Percentiles rank a stretch among this genome's conserved stretches.
Conservation (phyloP, 1,140 invertebrate species). For the Anastatus disparis region DNA sequence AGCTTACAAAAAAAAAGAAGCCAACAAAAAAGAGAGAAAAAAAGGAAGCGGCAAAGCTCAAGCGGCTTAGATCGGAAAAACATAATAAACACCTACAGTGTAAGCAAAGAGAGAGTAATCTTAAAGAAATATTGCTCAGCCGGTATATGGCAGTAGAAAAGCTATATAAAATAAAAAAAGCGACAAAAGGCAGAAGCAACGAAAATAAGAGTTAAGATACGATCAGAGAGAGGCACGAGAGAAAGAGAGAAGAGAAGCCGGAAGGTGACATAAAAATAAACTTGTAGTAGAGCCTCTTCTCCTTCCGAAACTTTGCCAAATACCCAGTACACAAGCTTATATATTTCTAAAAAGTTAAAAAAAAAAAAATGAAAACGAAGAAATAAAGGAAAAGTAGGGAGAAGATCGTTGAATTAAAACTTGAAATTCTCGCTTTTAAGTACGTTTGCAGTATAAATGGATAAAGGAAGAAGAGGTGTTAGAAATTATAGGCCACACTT, state of each 20-base stretch:
- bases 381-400: not conserved
- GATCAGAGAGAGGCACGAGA: not conserved
- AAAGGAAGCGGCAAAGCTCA: not conserved
- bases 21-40: too few species aligned
- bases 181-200: slow-evolving; percentile 13
- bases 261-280: slow-evolving; percentile 42
- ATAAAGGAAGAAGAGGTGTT: not conserved
- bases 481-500: not conserved
- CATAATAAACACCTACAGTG: not conserved
- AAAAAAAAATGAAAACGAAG: not conserved
- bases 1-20: too few species aligned
- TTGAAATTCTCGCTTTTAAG: not conserved
- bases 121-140: not conserved
- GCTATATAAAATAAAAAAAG: slow-evolving; percentile 23
- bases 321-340: not conserved
- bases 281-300: not conserved
- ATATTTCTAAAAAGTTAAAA: slow-evolving; percentile 1
- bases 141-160: not conserved
- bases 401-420: not conserved
- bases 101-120: not conserved
- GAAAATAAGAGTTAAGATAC: slow-evolving; percentile 10
- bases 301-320: slow-evolving; percentile 22
- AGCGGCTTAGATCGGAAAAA: slow-evolving; percentile 1
- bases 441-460: too few species aligned
- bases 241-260: not conserved